A percentile compares a stretch with the other conserved stretches of the same genome.
Evolutionary conservation across 2,888 invertebrate genomes (phyloP).

Genomic region (Apodemia duryi): DNA sequence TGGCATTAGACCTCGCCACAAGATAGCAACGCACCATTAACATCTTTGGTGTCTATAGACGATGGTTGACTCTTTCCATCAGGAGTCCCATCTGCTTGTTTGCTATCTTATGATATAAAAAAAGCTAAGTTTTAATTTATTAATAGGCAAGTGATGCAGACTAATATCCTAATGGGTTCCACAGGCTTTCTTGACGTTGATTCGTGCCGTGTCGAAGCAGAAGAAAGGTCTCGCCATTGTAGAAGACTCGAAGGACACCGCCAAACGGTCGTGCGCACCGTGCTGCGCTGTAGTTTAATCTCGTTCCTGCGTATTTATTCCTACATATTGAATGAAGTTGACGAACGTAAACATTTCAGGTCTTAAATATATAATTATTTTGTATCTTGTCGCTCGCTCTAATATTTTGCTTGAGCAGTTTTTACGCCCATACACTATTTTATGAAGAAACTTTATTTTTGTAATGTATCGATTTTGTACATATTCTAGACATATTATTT

Average conservation of each 20-base stretch:
- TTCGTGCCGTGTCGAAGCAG: slow-evolving; percentile 57
- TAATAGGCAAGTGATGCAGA: background rate
- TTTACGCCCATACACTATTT: background rate
- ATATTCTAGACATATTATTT: background rate
- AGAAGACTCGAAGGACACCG: slow-evolving; percentile 31
- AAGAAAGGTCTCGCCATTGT: slow-evolving; percentile 47
- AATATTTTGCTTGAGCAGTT: background rate
- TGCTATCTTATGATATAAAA: no score
- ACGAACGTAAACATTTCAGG: background rate
- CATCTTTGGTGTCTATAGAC: no score
- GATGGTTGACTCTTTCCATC: no score
- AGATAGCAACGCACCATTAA: no score
- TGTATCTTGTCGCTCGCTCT: background rate
- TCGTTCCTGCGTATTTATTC: background rate
- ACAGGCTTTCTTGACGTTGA: slow-evolving; percentile 66
- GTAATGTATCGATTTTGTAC: background rate
- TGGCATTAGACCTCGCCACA: no score
- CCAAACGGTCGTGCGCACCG: slow-evolving; percentile 34
- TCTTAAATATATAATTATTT: background rate
- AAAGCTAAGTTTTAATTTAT: no score
- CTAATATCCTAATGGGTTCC: slow-evolving; percentile 14
- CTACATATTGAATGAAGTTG: background rate
- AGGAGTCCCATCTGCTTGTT: no score
- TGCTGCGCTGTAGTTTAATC: slow-evolving; percentile 50
- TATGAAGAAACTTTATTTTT: background rate